Conservation (phyloP, 2,113 vertebrate species). For the Periophthalmodon schlosseri region DNA sequence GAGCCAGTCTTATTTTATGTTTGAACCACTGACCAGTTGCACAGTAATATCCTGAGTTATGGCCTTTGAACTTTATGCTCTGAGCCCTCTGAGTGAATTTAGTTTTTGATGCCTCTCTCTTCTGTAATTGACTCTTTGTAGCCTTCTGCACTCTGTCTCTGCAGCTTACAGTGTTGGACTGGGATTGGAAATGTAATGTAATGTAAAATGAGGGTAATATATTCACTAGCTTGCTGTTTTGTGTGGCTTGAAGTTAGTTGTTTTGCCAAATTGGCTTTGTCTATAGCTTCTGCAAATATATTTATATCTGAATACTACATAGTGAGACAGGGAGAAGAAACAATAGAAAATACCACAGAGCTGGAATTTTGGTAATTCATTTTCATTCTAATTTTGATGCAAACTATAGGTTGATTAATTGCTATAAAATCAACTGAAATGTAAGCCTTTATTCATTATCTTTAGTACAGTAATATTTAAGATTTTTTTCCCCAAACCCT, state of each 20-base stretch:
- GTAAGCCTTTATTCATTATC: no score
- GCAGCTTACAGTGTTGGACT: conserved; percentile 22
- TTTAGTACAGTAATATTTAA: no score
- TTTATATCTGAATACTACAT: no score
- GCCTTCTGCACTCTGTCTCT: conserved; percentile 18
- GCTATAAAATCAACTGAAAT: no score
- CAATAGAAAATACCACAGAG: no score
- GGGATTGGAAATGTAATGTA: background rate
- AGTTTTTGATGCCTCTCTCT: conserved; percentile 46
- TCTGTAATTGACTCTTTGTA: conserved; percentile 37
- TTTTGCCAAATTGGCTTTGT: no score
- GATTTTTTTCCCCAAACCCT: no score
- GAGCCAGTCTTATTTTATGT: background rate
- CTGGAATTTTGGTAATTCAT: background rate
- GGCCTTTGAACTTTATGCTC: background rate
- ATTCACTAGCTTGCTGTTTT: no score
- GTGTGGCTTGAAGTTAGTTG: no score
- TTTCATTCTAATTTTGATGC: background rate
- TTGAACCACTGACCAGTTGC: background rate
- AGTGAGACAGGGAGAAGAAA: background rate
- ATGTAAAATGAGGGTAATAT: background rate
- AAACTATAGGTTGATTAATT: no score
- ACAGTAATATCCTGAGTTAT: background rate
- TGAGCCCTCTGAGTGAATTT: conserved; percentile 25
- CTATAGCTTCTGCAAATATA: no score